Evolutionary conservation across 2,888 invertebrate genomes (phyloP), one percentile per base, ranked within the genome.

Genomic region (Sarcophaga rosellei): DNA sequence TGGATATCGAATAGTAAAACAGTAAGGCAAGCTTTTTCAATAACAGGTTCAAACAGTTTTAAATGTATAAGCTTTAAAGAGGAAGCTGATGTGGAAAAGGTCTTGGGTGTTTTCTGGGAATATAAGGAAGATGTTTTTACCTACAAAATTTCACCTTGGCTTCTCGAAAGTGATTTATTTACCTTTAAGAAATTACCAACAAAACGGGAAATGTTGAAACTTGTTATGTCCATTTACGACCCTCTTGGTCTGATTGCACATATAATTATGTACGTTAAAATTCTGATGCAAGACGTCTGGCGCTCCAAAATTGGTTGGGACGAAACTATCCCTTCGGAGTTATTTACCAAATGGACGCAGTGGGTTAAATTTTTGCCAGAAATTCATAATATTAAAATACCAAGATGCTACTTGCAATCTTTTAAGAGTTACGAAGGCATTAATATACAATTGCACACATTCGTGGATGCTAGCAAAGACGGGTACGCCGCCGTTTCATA

Each of bases 71-170:
- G 76, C 53, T 53, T 75, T 0, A 47, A 4, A 59, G 75, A 76
- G 4, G 83, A 79, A 6, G 57, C 11, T 59, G 20, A 23, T 17
- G 53, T 76, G 1, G 81, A 86, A 74, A 88, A 84, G 61, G 81
- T 85, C n/a, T 68, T 84, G 1, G 85, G 81, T n/a, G 69, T 84
- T 45, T 84, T 82, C 57, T 85, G 79, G 69, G 75, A 83, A 61
- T 77, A 81, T 66, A 68, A 74, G 4, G 81, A 83, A 5, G 84
- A 87, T 77, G 17, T 59, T 6, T 80, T 86, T 53, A 84, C 77
- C 4, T 84, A 80, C 25, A 86, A 80, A 86, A 83, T 84, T 61
- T 66, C 77, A 0, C 10, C 62, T 65, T 53, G 62, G 25, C 62
- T 74, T 61, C n/a, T 62, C 0, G 57, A 78, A 45, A 74, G 23